Evolutionary conservation across 2,797 vertebrate genomes (phyloP).

Genomic region (Ctenosaura bakeri): DNA sequence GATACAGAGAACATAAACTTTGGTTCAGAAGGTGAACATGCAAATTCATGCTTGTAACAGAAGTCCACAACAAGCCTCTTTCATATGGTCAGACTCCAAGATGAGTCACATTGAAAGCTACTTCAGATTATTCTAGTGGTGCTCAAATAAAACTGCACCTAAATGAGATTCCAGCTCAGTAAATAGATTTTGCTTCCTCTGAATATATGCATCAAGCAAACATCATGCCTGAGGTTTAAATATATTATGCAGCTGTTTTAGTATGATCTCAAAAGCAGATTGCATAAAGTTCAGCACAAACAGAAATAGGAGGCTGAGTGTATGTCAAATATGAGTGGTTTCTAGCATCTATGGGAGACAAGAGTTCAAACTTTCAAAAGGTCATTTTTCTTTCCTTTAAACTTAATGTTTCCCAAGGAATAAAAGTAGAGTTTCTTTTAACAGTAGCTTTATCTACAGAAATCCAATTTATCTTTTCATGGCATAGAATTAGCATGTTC

Average conservation of each 20-base stretch:
- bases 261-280: not conserved
- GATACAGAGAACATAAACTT: not conserved
- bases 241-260: conserved; percentile 8
- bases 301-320: not conserved
- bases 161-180: not conserved
- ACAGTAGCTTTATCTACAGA: not conserved
- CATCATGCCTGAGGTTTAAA: not conserved
- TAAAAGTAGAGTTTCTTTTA: not conserved
- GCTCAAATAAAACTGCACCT: not conserved
- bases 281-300: not conserved
- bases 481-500: not conserved
- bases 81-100: not conserved
- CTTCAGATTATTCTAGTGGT: not conserved
- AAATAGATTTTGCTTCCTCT: conserved; percentile 1
- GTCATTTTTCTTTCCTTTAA: not conserved
- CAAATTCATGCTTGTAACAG: not conserved
- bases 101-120: not conserved
- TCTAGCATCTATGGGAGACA: not conserved
- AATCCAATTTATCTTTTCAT: not conserved
- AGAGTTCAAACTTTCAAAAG: not conserved
- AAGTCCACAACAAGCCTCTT: not conserved
- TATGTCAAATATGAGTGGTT: not conserved
- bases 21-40: not conserved
- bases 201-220: conserved; percentile 3
- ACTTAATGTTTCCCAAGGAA: not conserved